Evolutionary conservation across 1,140 invertebrate species (phyloP), one percentile per base, ranked within the genome.

Genomic region (Holotrichia oblita): DNA sequence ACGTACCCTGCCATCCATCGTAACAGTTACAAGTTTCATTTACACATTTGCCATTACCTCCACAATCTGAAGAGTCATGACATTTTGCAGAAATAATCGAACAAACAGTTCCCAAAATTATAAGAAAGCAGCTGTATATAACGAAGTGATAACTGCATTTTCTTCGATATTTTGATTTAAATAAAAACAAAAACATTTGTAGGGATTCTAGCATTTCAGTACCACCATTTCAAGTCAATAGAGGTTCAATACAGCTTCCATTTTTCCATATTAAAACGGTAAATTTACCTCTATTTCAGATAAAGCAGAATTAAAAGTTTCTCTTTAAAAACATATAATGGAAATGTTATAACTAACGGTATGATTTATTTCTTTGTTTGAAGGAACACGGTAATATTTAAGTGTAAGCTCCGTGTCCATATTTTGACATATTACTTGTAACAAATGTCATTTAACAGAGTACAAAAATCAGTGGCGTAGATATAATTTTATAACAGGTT

Each of bases 11-110:
- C 96, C 96, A 98, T 73, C 96, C 96, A 85, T 95, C 94, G 84
- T 91, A 91, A 89, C 96, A 98, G 76, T 94, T 87, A 90, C 96
- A 98, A 84, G 90, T 95, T 83, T 92, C 94, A 89, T 95, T 96
- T 85, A 92, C 90, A 91, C 95, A 97, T 77, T 90, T 87, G 40
- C 94, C 94, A 87, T 94, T 93, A 81, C 91, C 88, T 87, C 93
- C 92, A 84, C 87, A 91, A 86, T 87, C 88, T 83, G 86, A 87
- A 84, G 86, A 85, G 79, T 89, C 88, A 83, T 86, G 87, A 87
- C 89, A 90, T 84, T 87, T 90, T 80, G 85, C 86, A 20, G 87
- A 84, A 81, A 86, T 89, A 85, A 87, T 83, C 82, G 87, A 83
- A 73, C 78, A 79, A 79, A 12, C 41, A 79, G 44, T 80, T 73